A percentile compares a stretch with the other conserved stretches of the same genome.
Evolutionary conservation across 2,797 vertebrate species (phyloP).

Genomic region (Cyclopterus lumpus): DNA sequence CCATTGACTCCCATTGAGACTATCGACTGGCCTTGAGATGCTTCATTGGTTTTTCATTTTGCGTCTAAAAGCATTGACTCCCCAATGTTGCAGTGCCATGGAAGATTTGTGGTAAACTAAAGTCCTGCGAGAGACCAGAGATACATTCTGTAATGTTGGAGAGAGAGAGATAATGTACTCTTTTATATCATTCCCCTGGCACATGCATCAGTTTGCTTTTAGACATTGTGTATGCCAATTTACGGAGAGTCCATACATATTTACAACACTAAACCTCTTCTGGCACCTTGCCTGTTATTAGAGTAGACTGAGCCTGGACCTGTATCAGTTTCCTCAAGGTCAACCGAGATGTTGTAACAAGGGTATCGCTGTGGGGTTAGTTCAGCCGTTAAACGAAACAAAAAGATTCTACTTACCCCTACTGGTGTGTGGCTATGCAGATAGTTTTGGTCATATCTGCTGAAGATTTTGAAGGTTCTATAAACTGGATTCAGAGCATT

Average conservation of each 20-base stretch:
- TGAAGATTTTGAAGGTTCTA: neutral
- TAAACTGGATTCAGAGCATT: neutral
- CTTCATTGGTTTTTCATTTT: constrained; percentile 6
- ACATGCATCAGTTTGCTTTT: neutral
- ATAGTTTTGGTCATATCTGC: neutral
- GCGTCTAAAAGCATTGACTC: constrained; percentile 21
- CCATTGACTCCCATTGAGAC: neutral
- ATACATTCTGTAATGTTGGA: neutral
- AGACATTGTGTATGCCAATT: neutral
- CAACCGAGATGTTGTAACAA: neutral
- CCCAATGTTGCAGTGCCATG: constrained; percentile 23
- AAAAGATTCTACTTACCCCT: neutral
- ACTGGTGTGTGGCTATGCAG: neutral
- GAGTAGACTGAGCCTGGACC: neutral
- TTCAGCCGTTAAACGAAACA: neutral
- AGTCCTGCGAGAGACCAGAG: neutral
- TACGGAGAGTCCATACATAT: constrained; percentile 7
- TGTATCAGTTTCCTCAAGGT: neutral
- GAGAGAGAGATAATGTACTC: neutral
- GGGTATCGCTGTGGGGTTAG: neutral
- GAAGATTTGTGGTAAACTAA: neutral
- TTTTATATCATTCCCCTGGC: constrained; percentile 11
- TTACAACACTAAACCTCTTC: constrained; percentile 25
- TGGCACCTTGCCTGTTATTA: constrained; percentile 5
- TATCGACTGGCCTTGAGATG: neutral